Percentiles rank a stretch among this genome's conserved stretches.
These are phyloP conservation scores for Trissoscelio sp. DNA, from an alignment of 2,888 invertebrate species.

Conservation along the genomic window DNA sequence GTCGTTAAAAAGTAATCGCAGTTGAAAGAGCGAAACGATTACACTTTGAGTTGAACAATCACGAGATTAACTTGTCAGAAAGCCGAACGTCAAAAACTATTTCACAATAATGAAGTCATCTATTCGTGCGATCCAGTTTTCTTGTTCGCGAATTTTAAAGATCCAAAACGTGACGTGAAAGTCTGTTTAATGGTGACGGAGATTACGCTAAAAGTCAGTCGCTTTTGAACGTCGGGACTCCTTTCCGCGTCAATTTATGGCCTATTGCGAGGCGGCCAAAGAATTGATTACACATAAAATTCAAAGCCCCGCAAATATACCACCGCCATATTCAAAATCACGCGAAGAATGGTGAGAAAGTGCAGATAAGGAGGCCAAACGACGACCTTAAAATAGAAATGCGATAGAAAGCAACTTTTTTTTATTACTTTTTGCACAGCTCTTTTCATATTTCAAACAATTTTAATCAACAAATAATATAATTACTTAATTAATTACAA, in stretches of 20 bases:
- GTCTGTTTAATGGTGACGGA: slow-evolving; percentile 55
- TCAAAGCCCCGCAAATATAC: slow-evolving; percentile 32
- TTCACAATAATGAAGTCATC: slow-evolving; percentile 50
- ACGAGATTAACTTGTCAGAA: slow-evolving; percentile 29
- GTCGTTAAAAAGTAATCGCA: too few relatives aligned
- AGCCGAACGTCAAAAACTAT: slow-evolving; percentile 30
- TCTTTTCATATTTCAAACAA: background rate
- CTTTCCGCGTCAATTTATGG: slow-evolving; percentile 59
- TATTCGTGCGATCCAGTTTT: slow-evolving; percentile 52
- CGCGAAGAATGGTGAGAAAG: slow-evolving; percentile 43
- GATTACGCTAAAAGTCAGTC: slow-evolving; percentile 57
- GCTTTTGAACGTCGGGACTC: slow-evolving; percentile 44
- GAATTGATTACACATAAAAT: slow-evolving; percentile 57
- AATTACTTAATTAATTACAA: too few relatives aligned
- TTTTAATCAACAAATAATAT: too few relatives aligned
- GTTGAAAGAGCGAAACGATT: too few relatives aligned
- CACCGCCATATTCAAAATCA: slow-evolving; percentile 28
- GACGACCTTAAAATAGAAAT: slow-evolving; percentile 41
- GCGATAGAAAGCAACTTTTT: slow-evolving; percentile 14
- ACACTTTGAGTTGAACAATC: background rate
- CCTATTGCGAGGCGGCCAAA: slow-evolving; percentile 40
- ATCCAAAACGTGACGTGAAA: slow-evolving; percentile 64
- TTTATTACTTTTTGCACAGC: slow-evolving; percentile 17
- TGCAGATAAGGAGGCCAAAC: slow-evolving; percentile 39
- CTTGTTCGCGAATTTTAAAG: slow-evolving; percentile 60